phyloP scores from a whole-genome alignment of 92 coral and sea anemone genomes.

The Epizoanthus fatuus region DNA sequence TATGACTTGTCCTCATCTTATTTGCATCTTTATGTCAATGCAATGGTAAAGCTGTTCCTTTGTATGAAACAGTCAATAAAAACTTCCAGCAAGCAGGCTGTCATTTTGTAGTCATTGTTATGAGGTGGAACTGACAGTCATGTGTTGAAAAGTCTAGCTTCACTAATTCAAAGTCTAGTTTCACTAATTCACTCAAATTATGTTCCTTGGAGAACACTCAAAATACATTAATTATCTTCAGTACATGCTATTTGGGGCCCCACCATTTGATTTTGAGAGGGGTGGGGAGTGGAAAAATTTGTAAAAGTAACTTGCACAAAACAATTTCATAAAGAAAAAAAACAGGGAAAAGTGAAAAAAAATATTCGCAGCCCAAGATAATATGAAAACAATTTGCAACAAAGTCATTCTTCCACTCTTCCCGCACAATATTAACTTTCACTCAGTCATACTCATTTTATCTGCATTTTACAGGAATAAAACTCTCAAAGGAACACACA shows the following conservation, averaged over 20 bases:
- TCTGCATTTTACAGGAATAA: no score
- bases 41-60: slow-evolving; percentile 22
- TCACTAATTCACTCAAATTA: slow-evolving; percentile 18
- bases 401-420: no score
- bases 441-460: no score
- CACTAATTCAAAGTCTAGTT: neutral
- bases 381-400: no score
- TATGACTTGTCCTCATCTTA: slow-evolving; percentile 16
- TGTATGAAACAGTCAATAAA: slow-evolving; percentile 25
- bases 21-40: slow-evolving; percentile 21
- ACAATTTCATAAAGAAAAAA: slow-evolving; percentile 3
- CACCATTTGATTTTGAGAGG: slow-evolving; percentile 20
- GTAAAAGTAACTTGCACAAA: neutral
- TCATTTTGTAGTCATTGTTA: slow-evolving; percentile 22
- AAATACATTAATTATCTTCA: slow-evolving; percentile 24
- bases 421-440: no score
- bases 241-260: slow-evolving; percentile 34
- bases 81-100: slow-evolving; percentile 27
- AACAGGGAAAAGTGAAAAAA: no score
- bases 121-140: slow-evolving; percentile 28
- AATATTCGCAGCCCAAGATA: no score
- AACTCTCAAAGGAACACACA: no score
- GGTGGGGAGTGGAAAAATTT: slow-evolving; percentile 16
- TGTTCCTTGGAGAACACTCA: slow-evolving; percentile 28
- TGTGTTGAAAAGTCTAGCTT: slow-evolving; percentile 7